Evolutionary conservation across 2,888 invertebrate genomes (phyloP).

Genomic region (Carpatolechia fugitivella): DNA sequence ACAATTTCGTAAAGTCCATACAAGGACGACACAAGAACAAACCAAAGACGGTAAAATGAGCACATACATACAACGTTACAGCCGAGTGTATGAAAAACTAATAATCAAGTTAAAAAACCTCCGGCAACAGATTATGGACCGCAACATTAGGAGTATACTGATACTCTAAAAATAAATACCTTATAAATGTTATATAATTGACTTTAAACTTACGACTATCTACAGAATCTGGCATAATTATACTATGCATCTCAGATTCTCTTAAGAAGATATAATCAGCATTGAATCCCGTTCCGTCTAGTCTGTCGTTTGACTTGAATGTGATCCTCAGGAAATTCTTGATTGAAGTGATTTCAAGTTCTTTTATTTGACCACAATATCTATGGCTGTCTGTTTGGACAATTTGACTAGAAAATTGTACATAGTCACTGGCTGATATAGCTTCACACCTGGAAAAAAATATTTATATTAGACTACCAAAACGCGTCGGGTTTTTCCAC

Average conservation of each 20-base stretch:
- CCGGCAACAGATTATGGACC: too few relatives aligned
- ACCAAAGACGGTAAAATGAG: too few relatives aligned
- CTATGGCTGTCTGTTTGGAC: conserved; percentile 89
- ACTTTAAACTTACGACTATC: conserved; percentile 42
- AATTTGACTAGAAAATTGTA: conserved; percentile 96
- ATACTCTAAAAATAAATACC: too few relatives aligned
- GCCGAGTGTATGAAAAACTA: too few relatives aligned
- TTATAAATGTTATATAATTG: too few relatives aligned
- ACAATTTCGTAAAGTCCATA: too few relatives aligned
- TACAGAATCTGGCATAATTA: conserved; percentile 52
- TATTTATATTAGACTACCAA: too few relatives aligned
- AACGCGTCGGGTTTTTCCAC: too few relatives aligned
- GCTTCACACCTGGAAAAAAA: conserved; percentile 87
- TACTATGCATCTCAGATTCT: conserved; percentile 80
- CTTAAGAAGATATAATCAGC: conserved; percentile 92
- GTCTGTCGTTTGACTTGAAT: conserved; percentile 94
- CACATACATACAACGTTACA: too few relatives aligned
- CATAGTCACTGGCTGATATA: conserved; percentile 94
- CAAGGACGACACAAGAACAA: too few relatives aligned
- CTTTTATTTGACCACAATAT: conserved; percentile 90
- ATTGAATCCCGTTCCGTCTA: conserved; percentile 96
- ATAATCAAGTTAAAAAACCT: too few relatives aligned
- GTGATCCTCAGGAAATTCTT: conserved; percentile 94
- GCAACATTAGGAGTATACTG: too few relatives aligned
- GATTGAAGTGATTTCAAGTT: conserved; percentile 90